Conservation (phyloP, 1,140 invertebrate genomes). For the Atta colombica region DNA sequence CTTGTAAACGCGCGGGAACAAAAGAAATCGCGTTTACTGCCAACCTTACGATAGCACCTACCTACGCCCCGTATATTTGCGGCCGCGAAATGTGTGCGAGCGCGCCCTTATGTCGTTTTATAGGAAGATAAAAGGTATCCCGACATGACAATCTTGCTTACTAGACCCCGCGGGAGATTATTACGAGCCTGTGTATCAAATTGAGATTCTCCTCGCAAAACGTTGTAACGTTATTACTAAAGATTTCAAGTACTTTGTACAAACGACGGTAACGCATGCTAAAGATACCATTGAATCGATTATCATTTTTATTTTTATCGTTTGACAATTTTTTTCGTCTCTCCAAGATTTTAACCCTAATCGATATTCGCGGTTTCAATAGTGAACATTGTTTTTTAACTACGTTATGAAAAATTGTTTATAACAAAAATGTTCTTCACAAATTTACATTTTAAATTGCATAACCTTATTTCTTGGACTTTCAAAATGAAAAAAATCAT, state of each 20-base stretch:
- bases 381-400: no score
- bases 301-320: constrained; percentile 2
- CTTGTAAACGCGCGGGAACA: constrained; percentile 71
- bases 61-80: constrained; percentile 9
- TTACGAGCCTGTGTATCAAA: constrained; percentile 57
- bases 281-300: constrained; percentile 23
- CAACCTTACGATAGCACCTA: constrained; percentile 51
- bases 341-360: not conserved
- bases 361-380: no score
- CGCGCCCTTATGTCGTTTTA: constrained; percentile 43
- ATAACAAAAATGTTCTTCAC: no score
- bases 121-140: constrained; percentile 56
- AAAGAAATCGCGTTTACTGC: constrained; percentile 66
- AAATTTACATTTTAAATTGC: no score
- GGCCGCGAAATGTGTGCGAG: constrained; percentile 13
- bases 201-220: constrained; percentile 39
- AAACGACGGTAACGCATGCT: constrained; percentile 10
- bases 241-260: not conserved
- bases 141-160: constrained; percentile 52
- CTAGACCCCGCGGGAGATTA: constrained; percentile 51
- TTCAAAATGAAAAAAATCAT: no score
- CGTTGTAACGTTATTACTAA: constrained; percentile 41
- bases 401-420: no score
- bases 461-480: no score
- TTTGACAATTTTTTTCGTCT: not conserved